Percentiles rank a stretch among this genome's conserved stretches.
phyloP scores from a whole-genome alignment of 1,140 invertebrate genomes.

The Diorhabda elongata region DNA sequence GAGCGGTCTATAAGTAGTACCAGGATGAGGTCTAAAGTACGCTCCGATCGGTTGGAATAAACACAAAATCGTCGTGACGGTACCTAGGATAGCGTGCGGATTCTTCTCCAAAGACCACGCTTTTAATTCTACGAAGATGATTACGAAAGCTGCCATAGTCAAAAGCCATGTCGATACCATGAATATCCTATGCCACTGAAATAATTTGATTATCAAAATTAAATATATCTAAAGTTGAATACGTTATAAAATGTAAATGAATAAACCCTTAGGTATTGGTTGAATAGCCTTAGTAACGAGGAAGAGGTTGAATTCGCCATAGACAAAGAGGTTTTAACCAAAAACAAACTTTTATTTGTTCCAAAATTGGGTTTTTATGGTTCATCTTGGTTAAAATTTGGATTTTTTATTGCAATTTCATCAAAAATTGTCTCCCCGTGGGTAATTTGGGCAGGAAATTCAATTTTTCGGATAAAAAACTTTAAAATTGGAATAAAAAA shows the following conservation, averaged over 20 bases:
- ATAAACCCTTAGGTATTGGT: neutral
- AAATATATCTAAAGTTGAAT: neutral
- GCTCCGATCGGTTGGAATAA: slow-evolving; percentile 85
- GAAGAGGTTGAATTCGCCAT: too few relatives aligned
- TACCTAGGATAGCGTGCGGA: slow-evolving; percentile 77
- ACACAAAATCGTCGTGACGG: slow-evolving; percentile 71
- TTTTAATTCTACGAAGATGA: slow-evolving; percentile 80
- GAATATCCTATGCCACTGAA: slow-evolving; percentile 78
- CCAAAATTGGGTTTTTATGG: too few relatives aligned
- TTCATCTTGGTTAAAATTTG: too few relatives aligned
- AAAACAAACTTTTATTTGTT: too few relatives aligned
- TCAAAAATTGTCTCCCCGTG: too few relatives aligned
- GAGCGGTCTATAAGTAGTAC: slow-evolving; percentile 69
- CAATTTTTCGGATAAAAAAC: too few relatives aligned
- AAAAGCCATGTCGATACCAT: slow-evolving; percentile 80
- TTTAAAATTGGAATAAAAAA: too few relatives aligned
- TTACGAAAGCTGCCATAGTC: slow-evolving; percentile 70
- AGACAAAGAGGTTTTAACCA: too few relatives aligned
- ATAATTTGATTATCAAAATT: slow-evolving; percentile 13
- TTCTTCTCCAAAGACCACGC: slow-evolving; percentile 70
- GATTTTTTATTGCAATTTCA: too few relatives aligned
- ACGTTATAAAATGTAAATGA: neutral
- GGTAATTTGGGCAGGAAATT: too few relatives aligned
- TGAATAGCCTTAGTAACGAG: too few relatives aligned
- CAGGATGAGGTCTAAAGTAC: slow-evolving; percentile 80